Percentiles rank a stretch among this genome's conserved stretches.
Evolutionary conservation across 2,113 vertebrate species (phyloP).

Genomic region (Clarias macrocephalus): DNA sequence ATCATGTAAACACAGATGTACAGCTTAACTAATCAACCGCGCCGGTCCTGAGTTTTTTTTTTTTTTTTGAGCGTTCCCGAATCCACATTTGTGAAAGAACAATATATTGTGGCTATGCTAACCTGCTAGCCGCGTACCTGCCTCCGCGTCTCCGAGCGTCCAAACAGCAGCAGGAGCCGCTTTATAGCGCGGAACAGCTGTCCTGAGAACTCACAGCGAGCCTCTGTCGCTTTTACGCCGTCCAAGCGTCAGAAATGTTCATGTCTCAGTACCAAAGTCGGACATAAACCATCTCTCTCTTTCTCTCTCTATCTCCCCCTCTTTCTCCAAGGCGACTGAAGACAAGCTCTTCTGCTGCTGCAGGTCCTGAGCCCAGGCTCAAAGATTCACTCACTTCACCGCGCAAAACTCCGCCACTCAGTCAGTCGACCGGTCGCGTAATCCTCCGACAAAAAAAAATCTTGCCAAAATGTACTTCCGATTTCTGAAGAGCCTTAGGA

Average conservation of each 20-base stretch:
- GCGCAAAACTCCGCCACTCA: constrained; percentile 45
- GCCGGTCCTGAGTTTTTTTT: neutral
- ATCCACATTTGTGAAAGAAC: constrained; percentile 41
- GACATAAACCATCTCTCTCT: neutral
- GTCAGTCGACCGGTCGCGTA: constrained; percentile 23
- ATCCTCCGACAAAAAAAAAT: constrained; percentile 39
- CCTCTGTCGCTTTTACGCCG: neutral
- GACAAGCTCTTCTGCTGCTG: constrained; percentile 26
- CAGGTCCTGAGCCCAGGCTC: constrained; percentile 26
- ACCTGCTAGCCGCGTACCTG: constrained; percentile 54
- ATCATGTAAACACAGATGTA: neutral
- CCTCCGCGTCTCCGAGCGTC: constrained; percentile 35
- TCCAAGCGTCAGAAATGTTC: neutral
- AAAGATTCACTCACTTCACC: constrained; percentile 28
- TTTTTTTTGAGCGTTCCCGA: neutral
- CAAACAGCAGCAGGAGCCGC: neutral
- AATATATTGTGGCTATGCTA: constrained; percentile 47
- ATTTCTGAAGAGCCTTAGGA: constrained; percentile 61
- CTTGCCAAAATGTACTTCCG: constrained; percentile 67
- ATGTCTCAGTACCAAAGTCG: neutral
- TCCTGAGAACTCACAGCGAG: constrained; percentile 1
- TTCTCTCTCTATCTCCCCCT: too few species aligned
- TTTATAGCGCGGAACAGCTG: constrained; percentile 6
- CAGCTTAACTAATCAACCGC: neutral
- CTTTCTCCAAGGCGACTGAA: neutral